Evolutionary conservation across 2,888 invertebrate species (phyloP).

Genomic region (Lasioglossum villosulum): DNA sequence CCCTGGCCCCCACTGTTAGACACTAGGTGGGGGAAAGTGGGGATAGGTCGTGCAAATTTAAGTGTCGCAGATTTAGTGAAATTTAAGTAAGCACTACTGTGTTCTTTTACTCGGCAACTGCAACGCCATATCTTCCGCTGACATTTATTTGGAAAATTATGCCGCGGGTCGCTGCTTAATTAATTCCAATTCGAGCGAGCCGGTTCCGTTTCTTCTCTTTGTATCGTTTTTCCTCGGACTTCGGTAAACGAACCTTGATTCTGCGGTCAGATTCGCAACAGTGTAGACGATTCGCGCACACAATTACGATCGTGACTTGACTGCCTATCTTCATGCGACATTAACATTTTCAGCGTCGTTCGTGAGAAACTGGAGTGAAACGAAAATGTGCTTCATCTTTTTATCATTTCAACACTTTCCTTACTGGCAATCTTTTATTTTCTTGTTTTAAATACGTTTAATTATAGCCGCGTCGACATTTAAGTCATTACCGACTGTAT

Average conservation of each 20-base stretch:
- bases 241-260: neutral
- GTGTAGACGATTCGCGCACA: neutral
- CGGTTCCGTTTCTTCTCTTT: neutral
- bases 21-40: too few species aligned
- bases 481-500: neutral
- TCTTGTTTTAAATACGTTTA: neutral
- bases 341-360: neutral
- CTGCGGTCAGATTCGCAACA: neutral
- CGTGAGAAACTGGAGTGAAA: neutral
- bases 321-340: neutral
- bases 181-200: neutral
- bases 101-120: neutral
- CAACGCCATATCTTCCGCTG: neutral
- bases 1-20: too few species aligned
- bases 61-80: neutral
- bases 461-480: neutral
- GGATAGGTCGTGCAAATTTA: neutral
- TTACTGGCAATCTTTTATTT: neutral
- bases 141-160: constrained; percentile 7
- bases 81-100: neutral
- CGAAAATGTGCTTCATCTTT: neutral
- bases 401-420: neutral
- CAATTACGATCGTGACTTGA: neutral
- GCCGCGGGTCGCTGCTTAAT: neutral
- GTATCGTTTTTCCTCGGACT: neutral